phyloP scores from a whole-genome alignment of 2,888 invertebrate species.

The Conus canariensis region DNA sequence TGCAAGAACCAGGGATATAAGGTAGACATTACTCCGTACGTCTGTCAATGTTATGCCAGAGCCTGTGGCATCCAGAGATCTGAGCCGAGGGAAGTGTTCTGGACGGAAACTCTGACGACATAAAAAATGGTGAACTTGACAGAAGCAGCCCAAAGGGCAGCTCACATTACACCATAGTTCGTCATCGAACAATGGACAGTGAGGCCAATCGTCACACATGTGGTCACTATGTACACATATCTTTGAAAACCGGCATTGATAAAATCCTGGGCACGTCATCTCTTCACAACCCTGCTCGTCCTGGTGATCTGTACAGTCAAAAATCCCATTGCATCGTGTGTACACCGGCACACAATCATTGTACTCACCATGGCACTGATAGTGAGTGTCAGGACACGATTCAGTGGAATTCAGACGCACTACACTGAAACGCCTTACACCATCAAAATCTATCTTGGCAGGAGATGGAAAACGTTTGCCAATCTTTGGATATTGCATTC shows the following conservation, averaged over 20 bases:
- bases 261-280: neutral
- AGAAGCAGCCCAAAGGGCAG: neutral
- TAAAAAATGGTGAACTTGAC: neutral
- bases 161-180: neutral
- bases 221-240: neutral
- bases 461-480: neutral
- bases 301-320: neutral
- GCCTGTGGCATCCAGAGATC: conserved; percentile 3
- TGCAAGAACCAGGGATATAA: conserved; percentile 30
- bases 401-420: neutral
- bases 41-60: neutral
- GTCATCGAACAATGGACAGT: neutral
- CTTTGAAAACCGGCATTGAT: neutral
- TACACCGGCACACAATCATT: neutral
- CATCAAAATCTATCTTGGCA: neutral
- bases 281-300: neutral
- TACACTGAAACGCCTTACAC: neutral
- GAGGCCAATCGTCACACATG: conserved; percentile 14
- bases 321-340: conserved; percentile 3
- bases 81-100: neutral
- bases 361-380: neutral
- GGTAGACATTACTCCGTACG: neutral
- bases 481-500: neutral
- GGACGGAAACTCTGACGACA: neutral
- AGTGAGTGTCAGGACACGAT: conserved; percentile 3